Percentiles rank a stretch among this genome's conserved stretches.
These are phyloP conservation scores for Corydoras maculifer DNA, from an alignment of 2,113 vertebrate genomes.

Conservation along the genomic window DNA sequence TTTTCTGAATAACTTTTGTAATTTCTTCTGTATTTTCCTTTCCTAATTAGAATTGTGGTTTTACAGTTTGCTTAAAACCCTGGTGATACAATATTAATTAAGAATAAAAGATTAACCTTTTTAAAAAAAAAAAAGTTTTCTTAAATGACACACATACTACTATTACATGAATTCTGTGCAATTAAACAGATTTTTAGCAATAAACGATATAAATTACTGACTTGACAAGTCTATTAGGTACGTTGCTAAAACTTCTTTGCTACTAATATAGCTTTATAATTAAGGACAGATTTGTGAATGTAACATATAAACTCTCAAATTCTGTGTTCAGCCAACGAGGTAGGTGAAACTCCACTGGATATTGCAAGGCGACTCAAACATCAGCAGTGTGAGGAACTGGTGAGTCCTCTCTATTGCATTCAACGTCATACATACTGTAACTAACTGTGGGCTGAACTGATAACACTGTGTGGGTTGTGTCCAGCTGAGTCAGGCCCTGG, in stretches of 20 bases:
- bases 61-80: too few species aligned
- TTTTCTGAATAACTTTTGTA: too few species aligned
- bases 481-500: conserved; percentile 88
- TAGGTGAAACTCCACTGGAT: conserved; percentile 89
- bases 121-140: too few species aligned
- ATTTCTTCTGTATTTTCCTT: too few species aligned
- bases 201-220: too few species aligned
- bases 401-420: conserved; percentile 58
- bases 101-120: too few species aligned
- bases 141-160: too few species aligned
- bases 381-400: conserved; percentile 91
- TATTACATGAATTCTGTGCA: too few species aligned
- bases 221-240: too few species aligned
- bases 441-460: background rate
- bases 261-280: background rate
- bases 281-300: conserved; percentile 11
- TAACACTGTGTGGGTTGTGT: conserved; percentile 17
- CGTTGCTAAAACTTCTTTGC: background rate
- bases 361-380: conserved; percentile 90
- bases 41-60: too few species aligned
- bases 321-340: conserved; percentile 78
- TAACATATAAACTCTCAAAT: conserved; percentile 19
- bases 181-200: too few species aligned
- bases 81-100: too few species aligned
- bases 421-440: background rate